phyloP scores from a whole-genome alignment of 2,113 vertebrate genomes.

The Vulpes ferrilata region DNA sequence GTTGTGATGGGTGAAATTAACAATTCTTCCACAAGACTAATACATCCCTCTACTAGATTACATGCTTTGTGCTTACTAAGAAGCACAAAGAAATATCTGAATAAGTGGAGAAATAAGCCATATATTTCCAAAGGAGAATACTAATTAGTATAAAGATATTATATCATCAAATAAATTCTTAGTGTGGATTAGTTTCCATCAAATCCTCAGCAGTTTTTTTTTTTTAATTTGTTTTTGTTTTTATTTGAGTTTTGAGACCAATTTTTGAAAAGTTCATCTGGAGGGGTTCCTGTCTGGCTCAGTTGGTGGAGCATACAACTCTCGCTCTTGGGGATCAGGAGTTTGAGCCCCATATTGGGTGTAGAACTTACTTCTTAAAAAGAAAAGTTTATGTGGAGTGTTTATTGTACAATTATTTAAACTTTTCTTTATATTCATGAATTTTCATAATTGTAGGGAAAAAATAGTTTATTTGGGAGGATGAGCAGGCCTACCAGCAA shows the following conservation, averaged over 20 bases:
- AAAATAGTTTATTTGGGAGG: not conserved
- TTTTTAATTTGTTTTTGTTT: too few species aligned
- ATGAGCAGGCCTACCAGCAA: not conserved
- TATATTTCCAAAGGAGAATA: not conserved
- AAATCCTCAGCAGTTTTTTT: not conserved
- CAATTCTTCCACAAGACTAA: not conserved
- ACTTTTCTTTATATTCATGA: not conserved
- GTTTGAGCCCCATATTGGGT: too few species aligned
- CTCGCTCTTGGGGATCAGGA: too few species aligned
- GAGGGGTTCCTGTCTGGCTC: too few species aligned
- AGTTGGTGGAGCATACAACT: too few species aligned
- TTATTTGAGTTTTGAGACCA: too few species aligned
- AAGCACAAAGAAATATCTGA: too few species aligned
- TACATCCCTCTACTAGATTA: not conserved
- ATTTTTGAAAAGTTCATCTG: too few species aligned
- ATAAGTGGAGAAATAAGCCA: not conserved
- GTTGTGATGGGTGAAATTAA: not conserved
- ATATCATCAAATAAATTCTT: not conserved
- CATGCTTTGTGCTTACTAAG: not conserved
- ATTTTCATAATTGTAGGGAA: not conserved
- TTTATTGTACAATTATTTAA: constrained; percentile 9
- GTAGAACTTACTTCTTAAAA: too few species aligned
- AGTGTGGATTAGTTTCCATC: not conserved
- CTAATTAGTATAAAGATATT: not conserved
- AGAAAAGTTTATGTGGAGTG: not conserved